These are phyloP conservation scores for Ivindomyrus marchei DNA, from an alignment of 2,113 vertebrate species.

Conservation along the genomic window DNA sequence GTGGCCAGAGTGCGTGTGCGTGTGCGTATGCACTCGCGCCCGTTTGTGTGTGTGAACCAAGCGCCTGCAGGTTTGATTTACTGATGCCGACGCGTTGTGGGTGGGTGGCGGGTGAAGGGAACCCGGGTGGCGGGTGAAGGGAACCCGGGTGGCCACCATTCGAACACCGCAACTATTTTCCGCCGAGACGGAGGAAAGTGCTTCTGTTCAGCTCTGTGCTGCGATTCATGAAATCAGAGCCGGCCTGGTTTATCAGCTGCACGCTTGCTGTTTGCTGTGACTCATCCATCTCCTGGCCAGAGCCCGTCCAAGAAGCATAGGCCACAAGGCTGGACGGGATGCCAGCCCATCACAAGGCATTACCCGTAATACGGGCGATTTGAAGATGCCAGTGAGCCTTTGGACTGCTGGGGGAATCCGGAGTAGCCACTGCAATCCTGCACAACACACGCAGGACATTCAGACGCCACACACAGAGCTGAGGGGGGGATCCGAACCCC, in stretches of 20 bases:
- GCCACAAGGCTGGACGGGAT: background rate
- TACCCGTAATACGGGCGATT: background rate
- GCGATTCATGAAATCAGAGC: background rate
- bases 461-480: background rate
- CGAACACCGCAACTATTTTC: conserved; percentile 8
- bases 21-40: background rate
- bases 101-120: background rate
- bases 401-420: background rate
- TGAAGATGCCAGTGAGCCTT: background rate
- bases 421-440: background rate
- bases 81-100: background rate
- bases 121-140: background rate
- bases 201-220: background rate
- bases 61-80: background rate
- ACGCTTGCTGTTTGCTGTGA: background rate
- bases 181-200: background rate
- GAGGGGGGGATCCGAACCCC: background rate
- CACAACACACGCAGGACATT: background rate
- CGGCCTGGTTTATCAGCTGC: background rate
- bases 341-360: background rate
- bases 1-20: conserved; percentile 3
- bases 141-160: background rate
- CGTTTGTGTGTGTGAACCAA: background rate
- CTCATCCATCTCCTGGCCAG: background rate
- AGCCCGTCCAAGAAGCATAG: background rate